These are phyloP conservation scores for Fissipunctia ypsillon DNA, from an alignment of 2,888 invertebrate genomes.

Conservation along the genomic window DNA sequence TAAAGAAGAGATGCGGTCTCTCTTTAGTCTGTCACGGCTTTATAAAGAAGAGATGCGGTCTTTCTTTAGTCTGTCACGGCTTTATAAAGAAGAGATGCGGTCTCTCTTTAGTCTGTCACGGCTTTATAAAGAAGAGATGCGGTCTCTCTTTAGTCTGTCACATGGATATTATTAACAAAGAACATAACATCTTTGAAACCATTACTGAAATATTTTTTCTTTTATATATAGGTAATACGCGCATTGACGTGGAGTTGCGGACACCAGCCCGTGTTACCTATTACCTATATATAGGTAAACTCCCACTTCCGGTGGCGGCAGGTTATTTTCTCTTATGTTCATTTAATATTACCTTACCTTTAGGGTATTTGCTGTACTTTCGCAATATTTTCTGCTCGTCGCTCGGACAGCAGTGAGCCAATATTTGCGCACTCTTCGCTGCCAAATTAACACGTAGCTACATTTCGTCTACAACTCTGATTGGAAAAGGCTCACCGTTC, in stretches of 20 bases:
- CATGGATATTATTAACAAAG: neutral
- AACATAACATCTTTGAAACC: neutral
- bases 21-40: neutral
- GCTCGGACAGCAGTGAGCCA: slow-evolving; percentile 10
- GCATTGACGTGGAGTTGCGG: no score
- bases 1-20: neutral
- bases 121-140: neutral
- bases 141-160: neutral
- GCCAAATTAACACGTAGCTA: slow-evolving; percentile 36
- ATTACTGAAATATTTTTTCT: neutral
- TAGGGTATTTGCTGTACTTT: slow-evolving; percentile 14
- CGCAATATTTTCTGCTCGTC: slow-evolving; percentile 8
- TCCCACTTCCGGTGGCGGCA: neutral
- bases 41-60: neutral
- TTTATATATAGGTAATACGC: no score
- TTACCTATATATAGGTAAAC: no score
- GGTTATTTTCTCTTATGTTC: neutral
- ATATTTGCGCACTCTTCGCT: slow-evolving; percentile 26
- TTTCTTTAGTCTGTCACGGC: neutral
- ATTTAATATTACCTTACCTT: neutral
- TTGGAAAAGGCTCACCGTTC: slow-evolving; percentile 41
- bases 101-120: neutral
- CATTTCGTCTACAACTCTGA: slow-evolving; percentile 30
- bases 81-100: neutral
- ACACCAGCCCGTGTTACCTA: no score